Evolutionary conservation across 2,113 vertebrate species (phyloP).

Genomic region (Larimichthys crocea): DNA sequence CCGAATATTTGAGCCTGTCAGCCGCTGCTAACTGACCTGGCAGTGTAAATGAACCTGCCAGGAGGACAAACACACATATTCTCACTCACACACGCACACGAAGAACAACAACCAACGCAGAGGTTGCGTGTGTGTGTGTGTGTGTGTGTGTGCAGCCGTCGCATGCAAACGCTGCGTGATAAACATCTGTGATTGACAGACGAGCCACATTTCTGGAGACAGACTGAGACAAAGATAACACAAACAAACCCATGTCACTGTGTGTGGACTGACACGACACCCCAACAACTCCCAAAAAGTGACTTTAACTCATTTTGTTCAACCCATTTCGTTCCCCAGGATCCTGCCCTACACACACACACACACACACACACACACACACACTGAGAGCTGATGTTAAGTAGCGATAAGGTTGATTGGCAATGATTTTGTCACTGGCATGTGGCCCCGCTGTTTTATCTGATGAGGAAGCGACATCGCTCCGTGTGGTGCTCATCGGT

Average conservation of each 20-base stretch:
- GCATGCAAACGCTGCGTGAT: slow-evolving; percentile 43
- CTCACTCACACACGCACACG: no score
- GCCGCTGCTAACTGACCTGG: neutral
- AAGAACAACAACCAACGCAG: neutral
- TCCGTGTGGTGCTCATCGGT: neutral
- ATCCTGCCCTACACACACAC: neutral
- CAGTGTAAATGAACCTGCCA: neutral
- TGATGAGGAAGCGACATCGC: slow-evolving; percentile 6
- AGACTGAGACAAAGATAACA: neutral
- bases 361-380: slow-evolving; percentile 10
- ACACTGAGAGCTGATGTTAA: neutral
- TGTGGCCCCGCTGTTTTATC: slow-evolving; percentile 26
- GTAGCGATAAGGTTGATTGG: neutral
- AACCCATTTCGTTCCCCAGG: neutral
- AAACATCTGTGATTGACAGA: slow-evolving; percentile 38
- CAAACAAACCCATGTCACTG: neutral
- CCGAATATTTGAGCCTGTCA: neutral
- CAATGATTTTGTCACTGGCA: slow-evolving; percentile 4
- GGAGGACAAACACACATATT: neutral
- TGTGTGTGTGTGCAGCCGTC: neutral
- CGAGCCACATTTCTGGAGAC: slow-evolving; percentile 37
- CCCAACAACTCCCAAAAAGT: neutral
- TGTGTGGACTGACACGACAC: neutral
- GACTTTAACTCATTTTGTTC: slow-evolving; percentile 1
- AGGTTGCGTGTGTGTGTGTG: neutral